Conservation (phyloP, 2,888 invertebrate species). For the Timandra comae region DNA sequence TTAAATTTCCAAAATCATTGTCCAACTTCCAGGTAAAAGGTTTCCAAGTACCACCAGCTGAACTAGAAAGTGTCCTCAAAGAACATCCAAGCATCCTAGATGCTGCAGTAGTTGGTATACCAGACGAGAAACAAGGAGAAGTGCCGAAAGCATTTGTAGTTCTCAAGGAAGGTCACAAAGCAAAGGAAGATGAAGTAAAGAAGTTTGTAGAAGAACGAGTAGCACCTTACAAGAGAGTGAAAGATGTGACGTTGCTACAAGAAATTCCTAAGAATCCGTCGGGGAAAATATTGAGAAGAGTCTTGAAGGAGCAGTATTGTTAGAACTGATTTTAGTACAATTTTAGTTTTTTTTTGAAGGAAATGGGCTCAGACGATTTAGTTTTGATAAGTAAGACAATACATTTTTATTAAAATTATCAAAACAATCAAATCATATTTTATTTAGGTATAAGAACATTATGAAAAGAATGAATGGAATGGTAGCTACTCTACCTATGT, state of each 20-base stretch:
- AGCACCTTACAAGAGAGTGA: constrained; percentile 83
- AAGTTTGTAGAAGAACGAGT: constrained; percentile 80
- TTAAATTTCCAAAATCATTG: neutral
- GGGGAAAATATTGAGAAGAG: constrained; percentile 83
- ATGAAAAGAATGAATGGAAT: too few species aligned
- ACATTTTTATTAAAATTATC: too few species aligned
- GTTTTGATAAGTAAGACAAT: too few species aligned
- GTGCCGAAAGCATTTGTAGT: constrained; percentile 85
- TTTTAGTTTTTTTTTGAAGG: too few species aligned
- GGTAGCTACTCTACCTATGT: too few species aligned
- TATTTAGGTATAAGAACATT: too few species aligned
- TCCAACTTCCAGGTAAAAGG: constrained; percentile 76
- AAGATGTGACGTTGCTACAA: constrained; percentile 79
- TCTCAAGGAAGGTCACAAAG: constrained; percentile 54
- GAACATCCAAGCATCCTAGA: constrained; percentile 84
- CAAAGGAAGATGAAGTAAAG: constrained; percentile 73
- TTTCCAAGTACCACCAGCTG: constrained; percentile 90
- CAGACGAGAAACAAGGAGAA: constrained; percentile 81
- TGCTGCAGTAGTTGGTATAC: constrained; percentile 87
- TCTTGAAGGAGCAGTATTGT: constrained; percentile 60
- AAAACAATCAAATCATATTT: too few species aligned
- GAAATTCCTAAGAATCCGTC: constrained; percentile 83
- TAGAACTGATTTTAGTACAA: too few species aligned
- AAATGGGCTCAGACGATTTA: too few species aligned
- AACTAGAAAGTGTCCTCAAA: constrained; percentile 84